Conservation (phyloP, 2,113 vertebrate species). For the Mus musculus region DNA sequence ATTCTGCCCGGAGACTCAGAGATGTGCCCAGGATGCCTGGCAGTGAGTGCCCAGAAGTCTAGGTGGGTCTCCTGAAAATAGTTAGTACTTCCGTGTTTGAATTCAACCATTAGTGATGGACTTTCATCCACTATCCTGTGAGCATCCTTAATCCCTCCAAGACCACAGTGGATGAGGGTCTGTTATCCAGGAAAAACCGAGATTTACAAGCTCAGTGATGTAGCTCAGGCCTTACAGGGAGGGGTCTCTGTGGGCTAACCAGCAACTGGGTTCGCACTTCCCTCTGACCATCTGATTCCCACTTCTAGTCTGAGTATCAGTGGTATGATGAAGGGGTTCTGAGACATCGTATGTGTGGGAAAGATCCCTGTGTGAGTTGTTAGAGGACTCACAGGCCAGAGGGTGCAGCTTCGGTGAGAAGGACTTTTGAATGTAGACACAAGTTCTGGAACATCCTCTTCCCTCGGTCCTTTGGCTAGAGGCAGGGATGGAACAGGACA, state of each 20-base stretch:
- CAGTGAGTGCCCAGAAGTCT: background rate
- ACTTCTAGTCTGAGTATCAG: background rate
- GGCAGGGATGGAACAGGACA: background rate
- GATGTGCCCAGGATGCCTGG: background rate
- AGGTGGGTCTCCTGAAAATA: background rate
- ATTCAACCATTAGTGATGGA: background rate
- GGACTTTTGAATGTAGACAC: background rate
- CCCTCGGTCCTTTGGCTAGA: background rate
- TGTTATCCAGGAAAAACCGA: background rate
- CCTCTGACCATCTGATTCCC: background rate
- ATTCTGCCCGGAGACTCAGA: background rate
- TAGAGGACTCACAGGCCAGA: background rate
- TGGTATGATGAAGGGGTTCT: background rate
- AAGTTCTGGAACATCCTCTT: constrained; percentile 7
- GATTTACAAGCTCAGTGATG: background rate
- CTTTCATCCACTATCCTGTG: background rate
- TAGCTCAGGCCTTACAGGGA: too few relatives aligned
- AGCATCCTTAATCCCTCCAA: background rate
- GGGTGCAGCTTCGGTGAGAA: background rate
- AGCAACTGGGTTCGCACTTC: background rate
- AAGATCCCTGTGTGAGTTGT: background rate
- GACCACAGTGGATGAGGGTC: background rate
- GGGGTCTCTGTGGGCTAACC: background rate
- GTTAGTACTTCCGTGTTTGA: background rate
- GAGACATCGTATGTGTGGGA: background rate